A percentile compares a stretch with the other conserved stretches of the same genome.
Evolutionary conservation across 2,113 vertebrate genomes (phyloP).

Genomic region (Accipiter cooperii): DNA sequence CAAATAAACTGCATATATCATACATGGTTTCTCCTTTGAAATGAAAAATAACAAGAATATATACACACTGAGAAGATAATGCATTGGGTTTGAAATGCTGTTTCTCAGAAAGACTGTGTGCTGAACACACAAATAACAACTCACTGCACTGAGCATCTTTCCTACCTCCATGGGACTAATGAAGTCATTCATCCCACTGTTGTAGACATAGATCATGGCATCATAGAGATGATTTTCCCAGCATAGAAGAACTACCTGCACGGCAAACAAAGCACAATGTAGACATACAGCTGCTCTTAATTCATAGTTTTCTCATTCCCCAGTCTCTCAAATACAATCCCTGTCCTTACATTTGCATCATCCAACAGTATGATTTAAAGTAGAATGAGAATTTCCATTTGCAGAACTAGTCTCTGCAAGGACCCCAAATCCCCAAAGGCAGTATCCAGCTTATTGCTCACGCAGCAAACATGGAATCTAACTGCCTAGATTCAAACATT

Average conservation of each 20-base stretch:
- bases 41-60: background rate
- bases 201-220: conserved; percentile 97
- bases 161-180: conserved; percentile 95
- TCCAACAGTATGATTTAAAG: background rate
- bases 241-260: conserved; percentile 90
- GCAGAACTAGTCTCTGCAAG: background rate
- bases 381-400: background rate
- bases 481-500: background rate
- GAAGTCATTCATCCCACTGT: conserved; percentile 96
- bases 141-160: background rate
- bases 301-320: background rate
- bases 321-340: background rate
- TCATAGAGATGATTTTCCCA: conserved; percentile 94
- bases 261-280: background rate
- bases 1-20: background rate
- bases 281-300: background rate
- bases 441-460: background rate
- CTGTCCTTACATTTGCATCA: background rate
- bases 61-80: background rate
- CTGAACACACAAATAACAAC: background rate
- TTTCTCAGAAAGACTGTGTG: background rate
- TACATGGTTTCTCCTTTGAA: background rate
- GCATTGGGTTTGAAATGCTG: background rate
- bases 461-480: accelerated
- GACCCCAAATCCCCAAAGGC: background rate